These are phyloP conservation scores for Florisuga fusca DNA, from an alignment of 2,797 vertebrate species.

Conservation along the genomic window DNA sequence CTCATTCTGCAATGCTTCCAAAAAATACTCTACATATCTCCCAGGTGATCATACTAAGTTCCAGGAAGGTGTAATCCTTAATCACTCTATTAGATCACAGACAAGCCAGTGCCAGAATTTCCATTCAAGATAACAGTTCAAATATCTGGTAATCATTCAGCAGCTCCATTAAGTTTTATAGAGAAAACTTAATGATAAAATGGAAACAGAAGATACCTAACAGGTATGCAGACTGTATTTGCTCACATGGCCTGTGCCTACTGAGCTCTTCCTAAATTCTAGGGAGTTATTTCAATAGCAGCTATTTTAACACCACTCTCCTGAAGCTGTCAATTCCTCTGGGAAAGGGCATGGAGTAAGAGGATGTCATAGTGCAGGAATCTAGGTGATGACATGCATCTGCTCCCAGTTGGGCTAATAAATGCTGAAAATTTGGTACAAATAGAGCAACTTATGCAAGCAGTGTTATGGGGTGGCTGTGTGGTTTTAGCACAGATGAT, in stretches of 20 bases:
- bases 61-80: neutral
- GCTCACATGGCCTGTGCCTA: neutral
- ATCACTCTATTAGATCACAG: neutral
- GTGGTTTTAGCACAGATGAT: neutral
- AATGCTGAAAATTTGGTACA: neutral
- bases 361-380: neutral
- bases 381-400: neutral
- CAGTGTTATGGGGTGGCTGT: accelerated
- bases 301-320: neutral
- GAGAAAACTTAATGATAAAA: neutral
- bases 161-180: neutral
- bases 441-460: neutral
- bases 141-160: neutral
- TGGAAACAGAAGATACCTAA: neutral
- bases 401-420: neutral
- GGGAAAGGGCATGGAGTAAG: neutral
- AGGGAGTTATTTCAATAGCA: neutral
- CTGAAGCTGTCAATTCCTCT: neutral
- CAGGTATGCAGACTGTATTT: neutral
- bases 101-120: neutral
- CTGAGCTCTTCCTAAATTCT: neutral
- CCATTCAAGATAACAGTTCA: neutral
- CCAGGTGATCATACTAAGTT: neutral
- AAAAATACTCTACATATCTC: neutral
- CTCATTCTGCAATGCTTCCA: neutral